phyloP scores from a whole-genome alignment of 2,113 vertebrate genomes.

The Pimephales promelas region DNA sequence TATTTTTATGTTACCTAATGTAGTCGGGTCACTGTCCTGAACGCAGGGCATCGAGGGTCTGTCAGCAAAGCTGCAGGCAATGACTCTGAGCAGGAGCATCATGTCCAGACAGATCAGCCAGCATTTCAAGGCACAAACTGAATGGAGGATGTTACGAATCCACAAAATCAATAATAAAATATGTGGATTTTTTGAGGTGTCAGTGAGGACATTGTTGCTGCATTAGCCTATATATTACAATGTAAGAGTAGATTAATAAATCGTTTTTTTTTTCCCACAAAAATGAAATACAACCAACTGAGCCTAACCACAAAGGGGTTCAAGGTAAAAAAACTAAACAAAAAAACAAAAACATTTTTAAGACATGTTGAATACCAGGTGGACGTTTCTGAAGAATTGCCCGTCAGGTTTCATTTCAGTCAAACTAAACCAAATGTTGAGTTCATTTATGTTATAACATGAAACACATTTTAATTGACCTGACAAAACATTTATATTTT shows the following conservation, averaged over 20 bases:
- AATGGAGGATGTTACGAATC: not conserved
- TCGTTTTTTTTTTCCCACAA: not conserved
- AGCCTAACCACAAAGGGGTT: not conserved
- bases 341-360: not conserved
- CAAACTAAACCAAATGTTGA: not conserved
- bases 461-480: not conserved
- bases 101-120: not conserved
- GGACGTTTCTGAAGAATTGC: not conserved
- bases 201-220: not conserved
- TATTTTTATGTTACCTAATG: conserved; percentile 12
- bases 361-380: not conserved
- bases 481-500: not conserved
- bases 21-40: not conserved
- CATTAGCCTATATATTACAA: no score
- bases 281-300: not conserved
- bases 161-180: conserved; percentile 6
- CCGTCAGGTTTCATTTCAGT: not conserved
- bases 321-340: not conserved
- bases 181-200: not conserved
- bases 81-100: conserved; percentile 1
- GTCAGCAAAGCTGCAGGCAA: conserved; percentile 8
- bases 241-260: not conserved
- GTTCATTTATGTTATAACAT: not conserved
- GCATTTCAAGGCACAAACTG: not conserved
- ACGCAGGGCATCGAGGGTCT: not conserved